These are phyloP conservation scores for Philopedon plagiatum DNA, from an alignment of 2,888 invertebrate species.

Conservation along the genomic window DNA sequence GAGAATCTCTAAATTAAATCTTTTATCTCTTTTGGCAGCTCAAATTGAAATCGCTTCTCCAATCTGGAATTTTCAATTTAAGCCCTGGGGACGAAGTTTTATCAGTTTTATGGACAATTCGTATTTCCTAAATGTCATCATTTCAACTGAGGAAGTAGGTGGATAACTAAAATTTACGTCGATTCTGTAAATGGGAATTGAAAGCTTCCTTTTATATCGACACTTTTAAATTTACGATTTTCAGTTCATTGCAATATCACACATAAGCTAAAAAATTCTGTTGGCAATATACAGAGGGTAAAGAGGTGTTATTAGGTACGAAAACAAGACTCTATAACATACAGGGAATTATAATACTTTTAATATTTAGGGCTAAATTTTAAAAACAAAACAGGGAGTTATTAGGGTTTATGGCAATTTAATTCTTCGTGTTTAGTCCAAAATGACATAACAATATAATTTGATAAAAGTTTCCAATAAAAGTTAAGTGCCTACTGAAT, in stretches of 20 bases:
- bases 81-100: constrained; percentile 40
- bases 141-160: constrained; percentile 24
- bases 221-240: constrained; percentile 4
- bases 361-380: too few relatives aligned
- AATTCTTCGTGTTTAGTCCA: neutral
- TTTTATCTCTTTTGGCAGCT: constrained; percentile 48
- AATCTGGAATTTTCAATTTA: constrained; percentile 49
- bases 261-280: too few relatives aligned
- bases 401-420: too few relatives aligned
- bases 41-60: constrained; percentile 41
- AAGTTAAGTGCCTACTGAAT: constrained; percentile 33
- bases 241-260: too few relatives aligned
- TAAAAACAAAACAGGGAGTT: too few relatives aligned
- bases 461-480: constrained; percentile 28
- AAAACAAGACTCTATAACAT: too few relatives aligned
- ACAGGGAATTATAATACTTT: too few relatives aligned
- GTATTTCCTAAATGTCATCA: constrained; percentile 41
- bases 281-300: too few relatives aligned
- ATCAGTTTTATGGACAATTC: constrained; percentile 39
- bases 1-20: constrained; percentile 44
- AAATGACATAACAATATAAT: neutral
- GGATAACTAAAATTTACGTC: constrained; percentile 9
- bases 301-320: too few relatives aligned
- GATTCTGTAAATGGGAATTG: neutral
- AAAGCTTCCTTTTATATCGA: neutral